phyloP scores from a whole-genome alignment of 2,113 vertebrate genomes.

The Crotalus tigris region DNA sequence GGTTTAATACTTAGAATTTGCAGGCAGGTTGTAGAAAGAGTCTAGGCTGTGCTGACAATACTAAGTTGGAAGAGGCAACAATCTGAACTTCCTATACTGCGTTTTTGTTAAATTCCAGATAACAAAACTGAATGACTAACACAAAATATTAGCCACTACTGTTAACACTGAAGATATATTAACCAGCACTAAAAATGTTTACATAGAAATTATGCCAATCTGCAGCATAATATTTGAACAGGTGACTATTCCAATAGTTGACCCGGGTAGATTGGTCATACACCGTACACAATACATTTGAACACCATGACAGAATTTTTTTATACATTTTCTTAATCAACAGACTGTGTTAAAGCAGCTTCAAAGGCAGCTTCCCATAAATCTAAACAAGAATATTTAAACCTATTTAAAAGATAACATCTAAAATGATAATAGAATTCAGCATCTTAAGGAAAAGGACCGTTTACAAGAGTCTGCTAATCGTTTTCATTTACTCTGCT shows the following conservation, averaged over 20 bases:
- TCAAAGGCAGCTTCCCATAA: not conserved
- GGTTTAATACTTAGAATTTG: not conserved
- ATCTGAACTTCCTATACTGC: not conserved
- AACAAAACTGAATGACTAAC: accelerated
- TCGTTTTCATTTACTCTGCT: not conserved
- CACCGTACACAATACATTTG: not conserved
- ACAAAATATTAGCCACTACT: not conserved
- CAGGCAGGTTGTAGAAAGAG: not conserved
- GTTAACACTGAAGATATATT: not conserved
- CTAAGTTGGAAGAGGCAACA: not conserved
- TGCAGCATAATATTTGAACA: slow-evolving; percentile 35
- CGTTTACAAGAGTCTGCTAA: not conserved
- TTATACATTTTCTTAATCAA: not conserved
- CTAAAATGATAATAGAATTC: not conserved
- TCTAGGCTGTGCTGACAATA: not conserved
- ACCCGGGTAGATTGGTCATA: slow-evolving; percentile 13
- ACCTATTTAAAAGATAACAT: not conserved
- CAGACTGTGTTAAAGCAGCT: not conserved
- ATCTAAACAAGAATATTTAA: not conserved
- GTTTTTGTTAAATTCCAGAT: not conserved
- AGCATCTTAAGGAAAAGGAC: not conserved
- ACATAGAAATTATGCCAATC: slow-evolving; percentile 31
- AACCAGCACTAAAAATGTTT: slow-evolving; percentile 27
- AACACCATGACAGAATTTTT: not conserved
- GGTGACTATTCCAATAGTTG: slow-evolving; percentile 49